Evolutionary conservation across 2,113 vertebrate species (phyloP).

Genomic region (Tichodroma muraria): DNA sequence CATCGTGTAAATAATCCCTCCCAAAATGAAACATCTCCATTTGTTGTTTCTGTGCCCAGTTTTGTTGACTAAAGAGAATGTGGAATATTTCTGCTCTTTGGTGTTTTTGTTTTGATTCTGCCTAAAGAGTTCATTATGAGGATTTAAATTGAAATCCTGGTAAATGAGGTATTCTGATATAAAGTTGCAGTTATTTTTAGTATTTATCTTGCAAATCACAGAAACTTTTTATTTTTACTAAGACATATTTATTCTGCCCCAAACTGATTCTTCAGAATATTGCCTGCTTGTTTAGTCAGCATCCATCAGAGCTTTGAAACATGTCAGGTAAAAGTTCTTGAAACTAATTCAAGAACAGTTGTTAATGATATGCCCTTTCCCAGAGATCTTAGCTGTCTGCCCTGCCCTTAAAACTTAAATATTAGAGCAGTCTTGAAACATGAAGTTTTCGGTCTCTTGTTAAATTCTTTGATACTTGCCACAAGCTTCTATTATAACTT

Average conservation of each 20-base stretch:
- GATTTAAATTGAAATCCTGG: background rate
- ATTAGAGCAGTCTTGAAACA: background rate
- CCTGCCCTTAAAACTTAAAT: background rate
- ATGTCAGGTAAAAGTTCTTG: background rate
- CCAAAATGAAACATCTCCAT: background rate
- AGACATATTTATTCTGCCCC: background rate
- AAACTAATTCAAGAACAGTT: background rate
- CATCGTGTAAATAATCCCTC: background rate
- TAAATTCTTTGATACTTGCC: background rate
- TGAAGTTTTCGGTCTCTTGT: background rate
- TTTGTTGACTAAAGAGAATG: background rate
- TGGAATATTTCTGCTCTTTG: background rate
- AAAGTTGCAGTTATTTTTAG: background rate
- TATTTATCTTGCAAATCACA: background rate
- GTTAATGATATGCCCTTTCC: background rate
- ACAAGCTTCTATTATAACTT: background rate
- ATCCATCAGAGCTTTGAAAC: background rate
- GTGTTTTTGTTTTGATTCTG: background rate
- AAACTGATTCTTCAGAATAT: background rate
- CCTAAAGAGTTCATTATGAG: background rate
- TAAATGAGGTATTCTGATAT: background rate
- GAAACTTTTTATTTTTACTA: background rate
- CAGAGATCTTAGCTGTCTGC: background rate
- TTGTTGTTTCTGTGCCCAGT: background rate
- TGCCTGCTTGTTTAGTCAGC: background rate